Conservation (phyloP, 2,113 vertebrate species). For the Zingel zingel region DNA sequence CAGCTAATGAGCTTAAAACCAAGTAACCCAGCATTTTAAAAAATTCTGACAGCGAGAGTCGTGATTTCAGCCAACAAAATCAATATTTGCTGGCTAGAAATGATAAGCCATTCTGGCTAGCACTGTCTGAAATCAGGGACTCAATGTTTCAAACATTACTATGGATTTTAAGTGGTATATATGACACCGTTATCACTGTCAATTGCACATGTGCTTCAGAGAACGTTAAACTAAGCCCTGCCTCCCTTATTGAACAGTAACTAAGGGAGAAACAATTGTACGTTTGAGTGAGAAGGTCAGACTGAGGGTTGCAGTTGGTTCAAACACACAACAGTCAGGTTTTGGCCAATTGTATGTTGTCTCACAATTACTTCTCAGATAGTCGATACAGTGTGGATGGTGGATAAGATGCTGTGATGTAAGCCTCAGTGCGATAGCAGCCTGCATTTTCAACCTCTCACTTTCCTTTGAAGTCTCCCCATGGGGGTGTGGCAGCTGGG, state of each 20-base stretch:
- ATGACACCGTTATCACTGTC: not conserved
- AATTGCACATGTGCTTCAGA: not conserved
- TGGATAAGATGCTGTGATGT: conserved; percentile 45
- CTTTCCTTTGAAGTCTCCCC: conserved; percentile 66
- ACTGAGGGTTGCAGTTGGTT: conserved; percentile 1
- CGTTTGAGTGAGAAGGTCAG: conserved; percentile 10
- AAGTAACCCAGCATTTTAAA: no score
- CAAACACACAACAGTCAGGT: not conserved
- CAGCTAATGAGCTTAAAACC: not conserved
- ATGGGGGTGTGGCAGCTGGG: conserved; percentile 53
- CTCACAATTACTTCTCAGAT: conserved; percentile 43
- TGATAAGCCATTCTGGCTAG: not conserved
- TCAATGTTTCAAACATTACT: no score
- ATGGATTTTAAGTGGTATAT: not conserved
- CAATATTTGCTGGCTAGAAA: not conserved
- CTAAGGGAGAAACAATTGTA: not conserved
- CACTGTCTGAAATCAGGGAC: not conserved
- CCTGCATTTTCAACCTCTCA: conserved; percentile 59
- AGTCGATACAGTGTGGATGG: conserved; percentile 26
- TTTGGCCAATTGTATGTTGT: not conserved
- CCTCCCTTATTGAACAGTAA: not conserved
- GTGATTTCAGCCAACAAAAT: not conserved
- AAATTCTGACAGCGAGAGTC: no score
- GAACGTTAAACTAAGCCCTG: not conserved
- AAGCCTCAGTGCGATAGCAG: conserved; percentile 41